Percentiles rank a stretch among this genome's conserved stretches.
These are phyloP conservation scores for Peromyscus leucopus DNA, from an alignment of 2,113 vertebrate genomes.

Conservation along the genomic window DNA sequence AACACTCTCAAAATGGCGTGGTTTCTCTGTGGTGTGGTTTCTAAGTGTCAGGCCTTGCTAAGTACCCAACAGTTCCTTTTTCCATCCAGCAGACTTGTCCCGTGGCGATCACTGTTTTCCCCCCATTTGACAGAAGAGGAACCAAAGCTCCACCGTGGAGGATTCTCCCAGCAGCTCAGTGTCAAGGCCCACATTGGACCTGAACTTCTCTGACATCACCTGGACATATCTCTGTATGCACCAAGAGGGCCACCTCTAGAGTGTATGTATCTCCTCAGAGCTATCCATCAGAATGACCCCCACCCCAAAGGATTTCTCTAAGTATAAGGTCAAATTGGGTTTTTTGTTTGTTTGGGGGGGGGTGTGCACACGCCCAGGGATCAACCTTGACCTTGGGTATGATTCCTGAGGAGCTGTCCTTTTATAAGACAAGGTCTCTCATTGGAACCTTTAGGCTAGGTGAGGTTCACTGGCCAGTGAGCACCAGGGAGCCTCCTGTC, in stretches of 20 bases:
- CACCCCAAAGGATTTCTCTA: neutral
- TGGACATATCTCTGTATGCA: neutral
- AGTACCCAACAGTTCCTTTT: neutral
- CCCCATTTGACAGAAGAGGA: slow-evolving; percentile 27
- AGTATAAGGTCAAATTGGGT: neutral
- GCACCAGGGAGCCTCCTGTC: neutral
- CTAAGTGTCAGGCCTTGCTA: neutral
- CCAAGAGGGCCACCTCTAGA: neutral
- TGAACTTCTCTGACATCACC: neutral
- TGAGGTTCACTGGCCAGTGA: neutral
- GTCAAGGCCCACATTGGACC: neutral
- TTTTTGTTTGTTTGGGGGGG: neutral
- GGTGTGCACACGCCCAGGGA: neutral
- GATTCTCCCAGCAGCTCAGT: neutral
- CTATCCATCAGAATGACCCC: neutral
- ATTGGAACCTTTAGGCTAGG: neutral
- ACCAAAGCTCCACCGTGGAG: neutral
- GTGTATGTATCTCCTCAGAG: neutral
- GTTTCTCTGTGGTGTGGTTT: neutral
- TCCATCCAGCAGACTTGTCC: neutral
- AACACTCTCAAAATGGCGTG: neutral
- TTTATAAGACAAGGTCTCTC: neutral
- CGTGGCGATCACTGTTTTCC: neutral
- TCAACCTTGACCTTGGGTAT: neutral
- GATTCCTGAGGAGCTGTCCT: neutral